Evolutionary conservation across 2,888 invertebrate genomes (phyloP).

Genomic region (Polia nebulosa): DNA sequence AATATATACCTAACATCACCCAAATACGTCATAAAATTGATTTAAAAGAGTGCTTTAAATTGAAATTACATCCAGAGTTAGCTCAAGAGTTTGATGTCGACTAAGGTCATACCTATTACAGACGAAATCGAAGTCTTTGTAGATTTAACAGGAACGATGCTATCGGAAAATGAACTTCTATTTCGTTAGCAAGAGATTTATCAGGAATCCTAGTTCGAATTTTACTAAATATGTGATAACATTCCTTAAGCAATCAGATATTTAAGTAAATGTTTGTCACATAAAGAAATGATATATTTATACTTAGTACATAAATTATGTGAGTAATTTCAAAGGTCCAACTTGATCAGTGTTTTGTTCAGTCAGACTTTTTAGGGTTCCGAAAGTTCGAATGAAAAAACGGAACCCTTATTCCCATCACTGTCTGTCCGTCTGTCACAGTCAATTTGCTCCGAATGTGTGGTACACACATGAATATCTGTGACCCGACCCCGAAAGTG

Average conservation of each 20-base stretch:
- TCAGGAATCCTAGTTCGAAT: neutral
- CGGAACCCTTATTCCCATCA: no score
- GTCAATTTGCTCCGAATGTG: no score
- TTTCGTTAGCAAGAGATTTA: conserved; percentile 22
- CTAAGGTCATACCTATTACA: conserved; percentile 29
- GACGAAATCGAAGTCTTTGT: conserved; percentile 30
- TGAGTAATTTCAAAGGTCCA: no score
- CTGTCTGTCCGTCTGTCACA: no score
- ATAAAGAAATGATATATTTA: neutral
- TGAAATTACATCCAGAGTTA: conserved; percentile 26
- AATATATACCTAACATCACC: neutral
- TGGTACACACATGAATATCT: no score
- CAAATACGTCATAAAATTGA: neutral
- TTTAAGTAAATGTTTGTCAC: neutral
- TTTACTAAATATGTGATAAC: neutral
- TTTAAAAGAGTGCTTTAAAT: conserved; percentile 22
- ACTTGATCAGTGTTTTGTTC: no score
- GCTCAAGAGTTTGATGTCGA: conserved; percentile 13
- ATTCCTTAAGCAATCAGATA: neutral
- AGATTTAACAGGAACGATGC: conserved; percentile 25
- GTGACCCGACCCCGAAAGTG: no score
- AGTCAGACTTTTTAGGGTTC: no score
- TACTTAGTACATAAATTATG: no score
- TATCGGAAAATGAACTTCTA: conserved; percentile 37
- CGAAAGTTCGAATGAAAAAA: no score